A percentile compares a stretch with the other conserved stretches of the same genome.
These are phyloP conservation scores for Drosophila bocqueti DNA, from an alignment of 1,140 invertebrate genomes.

Conservation along the genomic window DNA sequence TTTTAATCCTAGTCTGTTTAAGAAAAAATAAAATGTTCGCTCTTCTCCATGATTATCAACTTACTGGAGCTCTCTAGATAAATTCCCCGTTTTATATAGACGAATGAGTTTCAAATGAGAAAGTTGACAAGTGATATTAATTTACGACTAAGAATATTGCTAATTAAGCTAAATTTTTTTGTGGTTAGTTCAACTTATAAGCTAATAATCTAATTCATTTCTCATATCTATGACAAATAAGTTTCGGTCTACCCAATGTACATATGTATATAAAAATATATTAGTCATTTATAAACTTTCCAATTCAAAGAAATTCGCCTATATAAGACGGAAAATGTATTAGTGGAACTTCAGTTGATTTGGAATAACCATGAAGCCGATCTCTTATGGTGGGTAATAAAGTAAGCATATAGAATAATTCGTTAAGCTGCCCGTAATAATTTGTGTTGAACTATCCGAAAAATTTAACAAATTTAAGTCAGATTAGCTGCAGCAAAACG, in stretches of 20 bases:
- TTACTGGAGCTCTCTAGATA: not conserved
- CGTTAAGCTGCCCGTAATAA: not conserved
- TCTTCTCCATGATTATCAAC: not conserved
- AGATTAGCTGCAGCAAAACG: too few species aligned
- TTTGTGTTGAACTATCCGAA: not conserved
- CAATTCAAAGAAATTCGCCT: not conserved
- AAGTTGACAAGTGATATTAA: not conserved
- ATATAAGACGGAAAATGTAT: conserved; percentile 12
- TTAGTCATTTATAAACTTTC: conserved; percentile 14
- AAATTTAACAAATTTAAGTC: too few species aligned
- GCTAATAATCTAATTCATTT: not conserved
- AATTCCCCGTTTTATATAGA: not conserved
- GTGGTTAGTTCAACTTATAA: too few species aligned
- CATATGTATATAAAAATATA: not conserved
- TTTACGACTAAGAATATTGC: not conserved
- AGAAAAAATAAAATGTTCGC: not conserved
- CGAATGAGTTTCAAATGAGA: not conserved
- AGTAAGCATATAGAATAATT: not conserved
- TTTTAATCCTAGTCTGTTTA: not conserved
- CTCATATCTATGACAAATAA: not conserved
- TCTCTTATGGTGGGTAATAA: conserved; percentile 6
- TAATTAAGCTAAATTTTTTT: not conserved
- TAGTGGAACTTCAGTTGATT: not conserved
- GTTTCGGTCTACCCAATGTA: not conserved
- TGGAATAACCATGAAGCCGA: conserved; percentile 2